Evolutionary conservation across 2,888 invertebrate species (phyloP), one percentile per base, ranked within the genome.

Genomic region (Odontomyia ornata): DNA sequence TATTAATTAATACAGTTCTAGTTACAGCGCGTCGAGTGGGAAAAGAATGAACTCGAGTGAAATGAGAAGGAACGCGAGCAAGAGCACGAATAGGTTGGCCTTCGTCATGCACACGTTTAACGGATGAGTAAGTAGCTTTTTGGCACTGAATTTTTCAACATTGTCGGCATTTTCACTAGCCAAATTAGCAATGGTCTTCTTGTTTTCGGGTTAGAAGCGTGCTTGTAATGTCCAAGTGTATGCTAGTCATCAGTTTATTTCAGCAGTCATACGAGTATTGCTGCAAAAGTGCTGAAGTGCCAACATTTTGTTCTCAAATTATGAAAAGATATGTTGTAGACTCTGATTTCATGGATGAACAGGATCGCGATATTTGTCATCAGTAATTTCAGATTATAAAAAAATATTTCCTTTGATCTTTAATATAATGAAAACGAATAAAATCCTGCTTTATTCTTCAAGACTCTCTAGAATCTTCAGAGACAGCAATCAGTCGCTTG

Each of bases 1-100:
- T 69, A 69, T 69, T 69, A 69, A 69, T 69, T 69, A 69, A 69
- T 69, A 47, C 15, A 47, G 46, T 69, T 47, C 47, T 46, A 69
- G 47, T 69, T 25, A 46, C n/a, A n/a, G n/a, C 13, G 23, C 18
- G 28, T 64, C 30, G 30, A n/a, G 18, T 15, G 64, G 28, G n/a
- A 64, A 27, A 64, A 64, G n/a, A n/a, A n/a, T n/a, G n/a, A 30
- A 13, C 23, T 9, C 9, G 3, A 9, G 36, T 36, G 28, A 1
- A 21, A 60, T 15, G 21, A 5, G 28, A 1, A 64, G 15, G 30
- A n/a, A 11, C 0, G n/a, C n/a, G n/a, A n/a, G n/a, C n/a, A n/a
- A n/a, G n/a, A n/a, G n/a, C n/a, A n/a, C n/a, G n/a, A n/a, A n/a
- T n/a, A 27, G 15, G n/a, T 27, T 64, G 64, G 64, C 64, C 15